Percentiles rank a stretch among this genome's conserved stretches.
Conservation (phyloP, 2,888 invertebrate species). For the Netelia fuscicornis region DNA sequence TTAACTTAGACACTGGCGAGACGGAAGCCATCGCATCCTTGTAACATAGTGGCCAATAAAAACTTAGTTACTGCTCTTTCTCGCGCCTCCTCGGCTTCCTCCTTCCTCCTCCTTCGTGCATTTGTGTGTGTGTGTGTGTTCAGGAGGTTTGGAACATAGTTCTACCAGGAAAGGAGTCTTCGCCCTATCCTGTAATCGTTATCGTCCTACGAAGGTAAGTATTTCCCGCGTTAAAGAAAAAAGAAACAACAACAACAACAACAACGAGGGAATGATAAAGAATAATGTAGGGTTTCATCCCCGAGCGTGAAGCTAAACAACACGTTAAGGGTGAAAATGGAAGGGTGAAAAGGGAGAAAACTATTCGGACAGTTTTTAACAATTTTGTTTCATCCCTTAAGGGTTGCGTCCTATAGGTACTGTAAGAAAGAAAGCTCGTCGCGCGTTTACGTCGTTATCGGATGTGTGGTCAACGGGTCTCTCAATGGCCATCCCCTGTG, state of each 20-base stretch:
- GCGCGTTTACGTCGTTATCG: slow-evolving; percentile 78
- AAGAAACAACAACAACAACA: slow-evolving; percentile 22
- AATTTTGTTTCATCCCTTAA: slow-evolving; percentile 74
- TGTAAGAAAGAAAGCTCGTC: slow-evolving; percentile 41
- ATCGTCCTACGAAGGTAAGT: slow-evolving; percentile 22
- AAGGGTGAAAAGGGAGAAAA: slow-evolving; percentile 6
- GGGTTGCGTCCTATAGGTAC: slow-evolving; percentile 5
- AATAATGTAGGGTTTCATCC: slow-evolving; percentile 36
- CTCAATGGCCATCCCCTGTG: slow-evolving; percentile 67
- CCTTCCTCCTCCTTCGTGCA: slow-evolving; percentile 46
- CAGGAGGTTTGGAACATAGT: not conserved
- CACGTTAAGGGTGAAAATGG: slow-evolving; percentile 44
- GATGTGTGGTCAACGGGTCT: slow-evolving; percentile 81
- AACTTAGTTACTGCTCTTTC: slow-evolving; percentile 81
- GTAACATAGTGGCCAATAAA: slow-evolving; percentile 83
- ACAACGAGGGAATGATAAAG: slow-evolving; percentile 46
- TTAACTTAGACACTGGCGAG: slow-evolving; percentile 82
- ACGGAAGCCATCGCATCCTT: slow-evolving; percentile 81
- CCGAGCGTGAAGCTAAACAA: slow-evolving; percentile 72
- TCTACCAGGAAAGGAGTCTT: slow-evolving; percentile 37
- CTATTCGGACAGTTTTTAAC: slow-evolving; percentile 76
- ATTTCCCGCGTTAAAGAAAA: slow-evolving; percentile 30
- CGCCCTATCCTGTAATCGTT: slow-evolving; percentile 65
- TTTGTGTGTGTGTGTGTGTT: slow-evolving; percentile 41
- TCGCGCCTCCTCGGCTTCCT: slow-evolving; percentile 58